Percentiles rank a stretch among this genome's conserved stretches.
Evolutionary conservation across 2,888 invertebrate species (phyloP).

Genomic region (Darwinula stevensoni): DNA sequence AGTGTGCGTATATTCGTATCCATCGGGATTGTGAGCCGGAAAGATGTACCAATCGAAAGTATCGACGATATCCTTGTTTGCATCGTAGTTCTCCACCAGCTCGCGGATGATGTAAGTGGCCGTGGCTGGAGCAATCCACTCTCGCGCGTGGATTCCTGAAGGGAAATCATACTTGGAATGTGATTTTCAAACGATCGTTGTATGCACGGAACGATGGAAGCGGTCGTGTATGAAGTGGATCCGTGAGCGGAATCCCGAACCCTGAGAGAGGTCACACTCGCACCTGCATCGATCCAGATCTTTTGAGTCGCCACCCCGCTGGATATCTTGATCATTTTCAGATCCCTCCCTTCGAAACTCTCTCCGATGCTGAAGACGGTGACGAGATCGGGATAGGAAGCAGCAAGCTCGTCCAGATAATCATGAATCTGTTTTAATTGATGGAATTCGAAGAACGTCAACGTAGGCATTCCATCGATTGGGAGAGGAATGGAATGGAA

Average conservation of each 20-base stretch:
- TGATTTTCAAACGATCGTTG: no score
- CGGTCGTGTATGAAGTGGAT: no score
- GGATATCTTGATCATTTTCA: conserved; percentile 14
- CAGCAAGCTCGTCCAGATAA: conserved; percentile 12
- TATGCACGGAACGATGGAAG: no score
- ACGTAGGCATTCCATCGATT: no score
- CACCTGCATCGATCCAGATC: conserved; percentile 21
- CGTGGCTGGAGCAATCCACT: conserved; percentile 26
- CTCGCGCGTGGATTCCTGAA: conserved; percentile 48
- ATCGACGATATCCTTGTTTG: conserved; percentile 29
- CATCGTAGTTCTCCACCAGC: conserved; percentile 33
- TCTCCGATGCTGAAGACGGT: conserved; percentile 12
- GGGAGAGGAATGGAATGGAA: no score
- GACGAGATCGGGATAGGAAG: conserved; percentile 20
- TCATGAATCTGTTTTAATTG: conserved; percentile 11
- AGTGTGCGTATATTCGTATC: conserved; percentile 57
- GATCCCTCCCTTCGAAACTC: conserved; percentile 12
- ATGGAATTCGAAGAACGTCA: no score
- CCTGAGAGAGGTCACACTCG: no score
- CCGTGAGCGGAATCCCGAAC: no score
- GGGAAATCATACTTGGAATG: no score
- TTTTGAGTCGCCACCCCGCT: conserved; percentile 14
- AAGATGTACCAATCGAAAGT: conserved; percentile 38
- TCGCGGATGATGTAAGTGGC: conserved; percentile 43
- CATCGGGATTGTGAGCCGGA: conserved; percentile 50